Base-by-base conservation (phyloP, 2,888 invertebrate genomes). In the Sicus ferrugineus region DNA sequence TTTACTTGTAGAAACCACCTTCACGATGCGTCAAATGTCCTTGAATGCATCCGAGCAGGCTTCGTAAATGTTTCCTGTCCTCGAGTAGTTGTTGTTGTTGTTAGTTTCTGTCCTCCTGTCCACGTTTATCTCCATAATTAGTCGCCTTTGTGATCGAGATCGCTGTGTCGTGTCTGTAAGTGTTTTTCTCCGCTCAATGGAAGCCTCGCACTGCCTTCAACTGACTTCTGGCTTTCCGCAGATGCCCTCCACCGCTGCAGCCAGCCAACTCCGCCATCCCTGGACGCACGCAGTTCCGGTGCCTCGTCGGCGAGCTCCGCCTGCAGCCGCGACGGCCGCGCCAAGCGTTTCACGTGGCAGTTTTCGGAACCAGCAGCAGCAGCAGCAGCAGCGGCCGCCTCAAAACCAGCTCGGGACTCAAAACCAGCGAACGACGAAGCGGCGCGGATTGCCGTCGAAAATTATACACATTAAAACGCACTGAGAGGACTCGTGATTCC, bases 1-100 rank as follows among this genome's bases (percentile, higher is more conserved):
- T 67, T 68, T 69, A 26, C 31, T 72, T 61, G 50, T 78, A 79
- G 83, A 85, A 72, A 85, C 85, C 71, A 84, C 85, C 73, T 85
- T 84, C 76, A 78, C 80, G 70, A 78, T 82, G 79, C 85, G 84
- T 77, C 84, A 84, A 76, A 73, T 84, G 76, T 83, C 85, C 73
- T 75, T 77, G 75, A 82, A 83, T 75, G 79, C 81, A 78, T 81
- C 84, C 70, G 84, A 84, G 73, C 77, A 80, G 74, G 79, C 69
- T 11, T 64, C 64, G 21, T 64, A 64, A 16, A 26, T 11, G 9
- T 11, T 3, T 42, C 21, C 62, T 48, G 21, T n/a, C 5, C 21
- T 19, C 14, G 31, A 3, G 38, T 28, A 16, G 48, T 50, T 52
- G 46, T 46, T 46, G 63, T 71, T 58, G 74, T 76, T 72, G 62